phyloP scores from a whole-genome alignment of 2,888 invertebrate genomes.

The Pseudoips prasinana region DNA sequence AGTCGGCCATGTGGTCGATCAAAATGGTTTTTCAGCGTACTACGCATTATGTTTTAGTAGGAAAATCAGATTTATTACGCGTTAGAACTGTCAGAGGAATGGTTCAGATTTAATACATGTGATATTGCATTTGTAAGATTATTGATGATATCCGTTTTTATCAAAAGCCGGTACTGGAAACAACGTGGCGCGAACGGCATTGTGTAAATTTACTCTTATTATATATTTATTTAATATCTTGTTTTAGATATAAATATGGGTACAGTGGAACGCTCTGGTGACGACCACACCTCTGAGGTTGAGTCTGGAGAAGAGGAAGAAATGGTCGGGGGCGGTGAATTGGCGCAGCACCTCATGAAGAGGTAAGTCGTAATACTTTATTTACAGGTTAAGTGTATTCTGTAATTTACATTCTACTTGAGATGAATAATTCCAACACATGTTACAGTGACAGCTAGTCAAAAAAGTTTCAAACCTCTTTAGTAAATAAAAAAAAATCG shows the following conservation, averaged over 20 bases:
- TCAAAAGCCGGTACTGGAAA: constrained; percentile 48
- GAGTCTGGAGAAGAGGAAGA: constrained; percentile 86
- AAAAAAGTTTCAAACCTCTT: no score
- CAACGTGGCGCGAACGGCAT: constrained; percentile 69
- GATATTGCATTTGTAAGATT: constrained; percentile 14
- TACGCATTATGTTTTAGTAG: constrained; percentile 72
- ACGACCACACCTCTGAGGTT: constrained; percentile 83
- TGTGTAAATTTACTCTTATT: no score
- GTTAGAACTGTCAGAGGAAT: constrained; percentile 13
- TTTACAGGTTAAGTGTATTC: constrained; percentile 33
- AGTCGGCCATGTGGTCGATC: constrained; percentile 72
- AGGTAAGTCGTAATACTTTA: constrained; percentile 46
- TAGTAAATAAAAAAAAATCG: no score
- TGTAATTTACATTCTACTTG: no score
- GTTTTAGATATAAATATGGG: constrained; percentile 80
- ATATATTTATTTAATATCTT: constrained; percentile 45
- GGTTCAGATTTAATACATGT: constrained; percentile 18
- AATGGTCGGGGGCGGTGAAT: constrained; percentile 76
- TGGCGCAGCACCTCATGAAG: constrained; percentile 69
- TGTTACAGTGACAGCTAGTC: background rate
- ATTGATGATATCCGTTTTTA: constrained; percentile 21
- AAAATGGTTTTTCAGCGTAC: constrained; percentile 58
- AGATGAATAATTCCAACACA: background rate
- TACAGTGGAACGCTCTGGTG: constrained; percentile 85
- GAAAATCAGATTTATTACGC: constrained; percentile 33